Conservation (phyloP, 2,113 vertebrate genomes). For the Tragelaphus buxtoni region DNA sequence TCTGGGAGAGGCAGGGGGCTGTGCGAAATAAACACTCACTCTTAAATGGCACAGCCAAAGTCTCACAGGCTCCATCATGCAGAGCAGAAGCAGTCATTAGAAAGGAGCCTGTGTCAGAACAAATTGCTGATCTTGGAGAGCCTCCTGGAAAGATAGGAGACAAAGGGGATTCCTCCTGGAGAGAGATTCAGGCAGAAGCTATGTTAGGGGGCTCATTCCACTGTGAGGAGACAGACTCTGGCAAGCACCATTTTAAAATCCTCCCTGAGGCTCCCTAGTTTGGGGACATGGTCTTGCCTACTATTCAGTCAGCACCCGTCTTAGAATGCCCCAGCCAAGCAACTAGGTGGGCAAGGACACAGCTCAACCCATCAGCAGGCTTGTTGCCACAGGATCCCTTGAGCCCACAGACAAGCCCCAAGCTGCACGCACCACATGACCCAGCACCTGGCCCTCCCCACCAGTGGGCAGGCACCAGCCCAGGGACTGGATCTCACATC, state of each 20-base stretch:
- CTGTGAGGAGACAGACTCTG: background rate
- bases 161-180: background rate
- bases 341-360: background rate
- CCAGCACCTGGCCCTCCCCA: background rate
- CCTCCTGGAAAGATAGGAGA: background rate
- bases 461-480: background rate
- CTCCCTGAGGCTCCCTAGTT: background rate
- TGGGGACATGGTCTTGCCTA: background rate
- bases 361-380: background rate
- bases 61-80: background rate
- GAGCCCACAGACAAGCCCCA: background rate
- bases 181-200: background rate
- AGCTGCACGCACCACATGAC: background rate
- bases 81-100: background rate
- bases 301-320: background rate
- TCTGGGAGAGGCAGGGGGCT: background rate
- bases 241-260: background rate
- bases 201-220: background rate
- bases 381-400: background rate
- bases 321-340: background rate
- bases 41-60: background rate
- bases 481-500: background rate
- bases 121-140: background rate
- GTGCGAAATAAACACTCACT: background rate
- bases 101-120: background rate